Base-by-base conservation (phyloP, 2,888 invertebrate species). In the Morpho achilles region DNA sequence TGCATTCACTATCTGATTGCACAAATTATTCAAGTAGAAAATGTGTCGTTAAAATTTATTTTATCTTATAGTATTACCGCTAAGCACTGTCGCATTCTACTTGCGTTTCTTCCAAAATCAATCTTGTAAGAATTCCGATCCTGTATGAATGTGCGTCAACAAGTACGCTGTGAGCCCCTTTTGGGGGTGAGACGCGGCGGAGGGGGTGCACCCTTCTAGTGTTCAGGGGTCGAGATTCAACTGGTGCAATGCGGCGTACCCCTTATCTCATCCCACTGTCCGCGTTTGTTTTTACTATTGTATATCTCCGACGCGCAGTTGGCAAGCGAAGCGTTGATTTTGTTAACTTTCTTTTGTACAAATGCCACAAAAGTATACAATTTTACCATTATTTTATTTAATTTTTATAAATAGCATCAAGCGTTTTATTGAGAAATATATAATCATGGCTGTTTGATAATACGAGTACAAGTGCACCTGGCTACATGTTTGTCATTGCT, bases 221-320 rank as follows among this genome's bases (percentile, higher is more conserved):
- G 69, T 66, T 60, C 61, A 66, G 71, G 80, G 82, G 86, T 82
- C 75, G 84, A 85, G 84, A 88, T 87, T 89, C 89, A 89, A 89
- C 89, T 89, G 88, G 88, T 89, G 88, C 89, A 89, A 87, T 89
- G 89, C 89, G 87, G 84, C 82, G 84, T 78, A 75, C 78, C 74
- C 77, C 67, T 74, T 68, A 74, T 69, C 73, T 77, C 75, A 82
- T 87, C 73, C 80, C 79, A 71, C 77, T 69, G 66, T 68, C 67
- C 65, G 69, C 69, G 74, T 76, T 78, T 78, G 77, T 82, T 80
- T 80, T 81, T 79, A 74, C 79, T 68, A 75, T 75, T 76, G 76
- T 77, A 72, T 77, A 72, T 72, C 69, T 69, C 72, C 73, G 72
- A 71, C 69, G 67, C 71, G 65, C 72, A 71, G 72, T 77, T 77